phyloP scores from a whole-genome alignment of 2,113 vertebrate species.

The Zosterops japonicus region DNA sequence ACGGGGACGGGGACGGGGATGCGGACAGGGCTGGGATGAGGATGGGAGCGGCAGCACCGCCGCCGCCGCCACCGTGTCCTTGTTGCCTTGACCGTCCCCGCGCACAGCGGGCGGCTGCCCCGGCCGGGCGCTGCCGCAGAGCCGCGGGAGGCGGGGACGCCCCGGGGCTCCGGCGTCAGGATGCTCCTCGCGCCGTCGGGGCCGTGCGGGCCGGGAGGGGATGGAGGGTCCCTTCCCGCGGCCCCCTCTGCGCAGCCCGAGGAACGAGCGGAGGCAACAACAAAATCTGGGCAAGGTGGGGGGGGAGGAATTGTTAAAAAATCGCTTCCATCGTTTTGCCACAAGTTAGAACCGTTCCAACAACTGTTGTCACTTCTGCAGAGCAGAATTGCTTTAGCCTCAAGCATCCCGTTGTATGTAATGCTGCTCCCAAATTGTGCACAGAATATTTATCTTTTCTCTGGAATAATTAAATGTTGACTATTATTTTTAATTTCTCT shows the following conservation, averaged over 20 bases:
- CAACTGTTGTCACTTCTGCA: not conserved
- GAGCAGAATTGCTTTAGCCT: not conserved
- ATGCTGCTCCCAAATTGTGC: rapidly evolving
- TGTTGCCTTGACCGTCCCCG: too few species aligned
- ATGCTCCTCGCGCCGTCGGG: not conserved
- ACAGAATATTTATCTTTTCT: rapidly evolving
- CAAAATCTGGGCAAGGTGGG: not conserved
- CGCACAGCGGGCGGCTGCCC: too few species aligned
- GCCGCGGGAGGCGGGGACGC: not conserved
- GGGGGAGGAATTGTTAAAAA: not conserved
- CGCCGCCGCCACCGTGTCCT: too few species aligned
- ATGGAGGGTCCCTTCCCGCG: not conserved
- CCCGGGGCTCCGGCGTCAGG: not conserved
- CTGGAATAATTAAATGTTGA: not conserved
- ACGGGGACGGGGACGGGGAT: too few species aligned
- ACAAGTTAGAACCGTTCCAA: not conserved
- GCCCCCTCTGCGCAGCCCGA: not conserved
- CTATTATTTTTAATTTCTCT: not conserved
- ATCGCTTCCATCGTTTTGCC: not conserved
- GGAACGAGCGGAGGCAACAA: not conserved
- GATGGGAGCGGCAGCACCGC: too few species aligned
- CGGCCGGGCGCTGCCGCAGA: not conserved
- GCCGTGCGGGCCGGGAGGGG: too few species aligned
- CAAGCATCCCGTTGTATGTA: rapidly evolving
- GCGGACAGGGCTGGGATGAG: too few species aligned